Base-by-base conservation (phyloP, 2,797 vertebrate species). In the Alfaro cultratus region DNA sequence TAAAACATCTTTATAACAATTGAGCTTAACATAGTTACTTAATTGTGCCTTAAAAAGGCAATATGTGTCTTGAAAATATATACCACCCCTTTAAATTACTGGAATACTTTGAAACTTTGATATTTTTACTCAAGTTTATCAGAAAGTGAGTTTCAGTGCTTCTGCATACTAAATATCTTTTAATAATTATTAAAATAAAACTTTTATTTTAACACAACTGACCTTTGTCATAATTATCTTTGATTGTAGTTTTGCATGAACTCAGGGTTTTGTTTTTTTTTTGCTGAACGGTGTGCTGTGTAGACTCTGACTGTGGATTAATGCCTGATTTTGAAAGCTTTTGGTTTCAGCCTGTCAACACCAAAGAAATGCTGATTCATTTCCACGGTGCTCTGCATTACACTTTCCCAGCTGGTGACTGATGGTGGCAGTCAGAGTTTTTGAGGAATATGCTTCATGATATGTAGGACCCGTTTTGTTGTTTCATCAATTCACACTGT, bases 401-500 rank as follows among this genome's bases (percentile, higher is more conserved):
- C 74, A 84, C 84, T 85, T 84, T 51, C 45, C 62, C 79, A 79
- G 62, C 53, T 68, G 41, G 79, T 39, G 74, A 92, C 82, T 87
- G 79, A 92, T 91, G 85, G 80, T 36, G 70, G 21, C 74, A 76
- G 74, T 86, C 81, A n/a, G 43, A 49, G 76, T 79, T 84, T 91
- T 85, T 88, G 85, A 88, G 76, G 80, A 79, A 87, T 91, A 60
- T 70, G 78, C 80, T 82, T 86, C 68, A 67, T 79, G 60, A 55
- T 49, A 45, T 8, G 4, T 70, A 68, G 53, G 18, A 73, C 62
- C 83, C 23, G 45, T 84, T 85, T 84, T 87, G 85, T 89, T 87
- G 87, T 91, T 90, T 80, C 86, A 87, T 93, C 88, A 85, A 80
- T 92, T 90, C 85, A 88, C 87, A 88, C 82, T 68, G 81, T 86